Base-by-base conservation (phyloP, 2,888 invertebrate species). In the Epinotia demarniana region DNA sequence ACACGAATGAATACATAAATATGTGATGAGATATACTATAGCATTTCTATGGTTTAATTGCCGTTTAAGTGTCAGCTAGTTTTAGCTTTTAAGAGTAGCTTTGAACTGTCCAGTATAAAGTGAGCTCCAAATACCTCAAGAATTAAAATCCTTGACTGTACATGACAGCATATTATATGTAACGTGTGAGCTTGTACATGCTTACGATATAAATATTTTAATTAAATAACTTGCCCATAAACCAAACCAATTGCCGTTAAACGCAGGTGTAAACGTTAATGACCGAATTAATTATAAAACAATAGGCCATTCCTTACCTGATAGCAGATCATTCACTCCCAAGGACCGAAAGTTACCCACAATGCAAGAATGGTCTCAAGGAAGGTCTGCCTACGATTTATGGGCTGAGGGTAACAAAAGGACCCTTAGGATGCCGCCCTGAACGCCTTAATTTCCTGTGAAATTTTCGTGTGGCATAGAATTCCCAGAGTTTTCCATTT, bases 271-370 rank as follows among this genome's bases (percentile, higher is more conserved):
- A 84, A 81, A 85, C 89, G 86, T 85, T 90, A 91, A 90, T 88
- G 89, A 86, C 85, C 83, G 85, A 87, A 92, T 92, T 92, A 92
- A 92, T 92, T 91, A 90, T 87, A 81, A 83, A 86, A 92, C 90
- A 92, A 92, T 87, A 84, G 86, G 75, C 84, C 84, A 88, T 89
- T 86, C 85, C 89, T 89, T 88, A 89, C 89, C 88, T 89, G 86
- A 80, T 85, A 89, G 87, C 88, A 85, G 82, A 84, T 83, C 78
- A 85, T 84, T 86, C 87, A 85, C 81, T 86, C 85, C 85, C 85
- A 82, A 86, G 85, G 81, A 78, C 81, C 79, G 82, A 84, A 87
- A 85, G 84, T 84, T 85, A 64, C 68, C 69, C 80, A 84, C 83
- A 83, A 84, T 82, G 83, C 82, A 73, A 57, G 49, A 70, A 60